phyloP scores from a whole-genome alignment of 2,113 vertebrate species.

The Erythrocebus patas region DNA sequence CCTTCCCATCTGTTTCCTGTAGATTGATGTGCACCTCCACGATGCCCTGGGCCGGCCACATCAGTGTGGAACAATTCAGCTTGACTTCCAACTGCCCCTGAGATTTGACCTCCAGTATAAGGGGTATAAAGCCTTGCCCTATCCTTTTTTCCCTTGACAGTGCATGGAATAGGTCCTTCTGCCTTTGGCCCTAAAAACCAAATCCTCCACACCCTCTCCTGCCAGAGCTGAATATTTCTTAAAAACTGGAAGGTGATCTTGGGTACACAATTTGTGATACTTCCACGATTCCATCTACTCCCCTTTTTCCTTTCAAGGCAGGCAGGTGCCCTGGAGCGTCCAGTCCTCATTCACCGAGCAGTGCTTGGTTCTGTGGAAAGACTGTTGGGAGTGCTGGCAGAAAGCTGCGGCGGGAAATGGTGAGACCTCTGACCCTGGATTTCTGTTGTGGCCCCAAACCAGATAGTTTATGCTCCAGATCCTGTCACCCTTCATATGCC shows the following conservation, averaged over 20 bases:
- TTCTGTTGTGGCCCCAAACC: not conserved
- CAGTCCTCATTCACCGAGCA: conserved; percentile 93
- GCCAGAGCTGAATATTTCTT: not conserved
- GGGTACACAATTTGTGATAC: not conserved
- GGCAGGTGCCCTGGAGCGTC: conserved; percentile 70
- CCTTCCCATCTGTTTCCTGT: not conserved
- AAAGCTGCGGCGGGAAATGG: conserved; percentile 93
- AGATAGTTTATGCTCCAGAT: not conserved
- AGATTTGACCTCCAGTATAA: conserved; percentile 89
- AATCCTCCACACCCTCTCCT: not conserved
- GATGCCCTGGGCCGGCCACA: conserved; percentile 91
- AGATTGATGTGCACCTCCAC: conserved; percentile 92
- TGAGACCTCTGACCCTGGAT: conserved; percentile 64
- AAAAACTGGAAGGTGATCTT: not conserved
- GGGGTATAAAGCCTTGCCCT: conserved; percentile 80
- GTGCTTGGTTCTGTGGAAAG: conserved; percentile 94
- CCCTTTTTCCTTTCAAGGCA: conserved; percentile 33
- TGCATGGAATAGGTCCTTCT: not conserved
- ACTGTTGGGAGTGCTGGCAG: conserved; percentile 91
- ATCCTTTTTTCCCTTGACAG: not conserved
- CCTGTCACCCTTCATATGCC: not conserved
- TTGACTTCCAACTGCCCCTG: conserved; percentile 95
- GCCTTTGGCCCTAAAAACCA: not conserved
- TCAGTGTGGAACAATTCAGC: conserved; percentile 94
- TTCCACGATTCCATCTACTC: not conserved